Conservation (phyloP, 2,888 invertebrate genomes). For the Epiblema foenella region DNA sequence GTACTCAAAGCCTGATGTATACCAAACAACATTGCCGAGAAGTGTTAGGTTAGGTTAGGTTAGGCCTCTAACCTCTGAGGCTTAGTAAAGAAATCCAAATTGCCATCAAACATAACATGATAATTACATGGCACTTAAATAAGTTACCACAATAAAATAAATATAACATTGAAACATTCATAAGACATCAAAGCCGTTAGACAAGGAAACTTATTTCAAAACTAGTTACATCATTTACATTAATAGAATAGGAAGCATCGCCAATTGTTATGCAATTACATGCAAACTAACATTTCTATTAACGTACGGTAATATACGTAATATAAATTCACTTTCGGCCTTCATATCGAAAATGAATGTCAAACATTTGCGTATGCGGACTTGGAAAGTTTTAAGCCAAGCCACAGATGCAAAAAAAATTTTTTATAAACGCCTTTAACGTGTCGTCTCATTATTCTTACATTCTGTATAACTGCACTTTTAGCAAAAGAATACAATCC, state of each 20-base stretch:
- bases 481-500: too few species aligned
- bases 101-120: not conserved
- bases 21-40: too few species aligned
- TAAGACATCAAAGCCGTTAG: not conserved
- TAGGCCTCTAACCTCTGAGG: too few species aligned
- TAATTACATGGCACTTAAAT: not conserved
- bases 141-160: not conserved
- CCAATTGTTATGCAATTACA: not conserved
- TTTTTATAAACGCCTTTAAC: too few species aligned
- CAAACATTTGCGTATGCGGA: too few species aligned
- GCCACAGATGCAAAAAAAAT: too few species aligned
- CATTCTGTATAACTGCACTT: too few species aligned
- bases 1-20: too few species aligned
- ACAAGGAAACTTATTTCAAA: slow-evolving; percentile 26
- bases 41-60: too few species aligned
- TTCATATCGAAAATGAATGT: not conserved
- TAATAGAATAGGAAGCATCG: slow-evolving; percentile 3
- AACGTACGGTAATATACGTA: not conserved
- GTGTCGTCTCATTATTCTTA: too few species aligned
- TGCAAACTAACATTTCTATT: slow-evolving; percentile 7
- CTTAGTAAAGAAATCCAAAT: not conserved
- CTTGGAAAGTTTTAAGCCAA: too few species aligned
- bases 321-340: not conserved
- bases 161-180: slow-evolving; percentile 32
- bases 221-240: slow-evolving; percentile 9